phyloP scores from a whole-genome alignment of 2,797 vertebrate species.

The Poeciliopsis infans region DNA sequence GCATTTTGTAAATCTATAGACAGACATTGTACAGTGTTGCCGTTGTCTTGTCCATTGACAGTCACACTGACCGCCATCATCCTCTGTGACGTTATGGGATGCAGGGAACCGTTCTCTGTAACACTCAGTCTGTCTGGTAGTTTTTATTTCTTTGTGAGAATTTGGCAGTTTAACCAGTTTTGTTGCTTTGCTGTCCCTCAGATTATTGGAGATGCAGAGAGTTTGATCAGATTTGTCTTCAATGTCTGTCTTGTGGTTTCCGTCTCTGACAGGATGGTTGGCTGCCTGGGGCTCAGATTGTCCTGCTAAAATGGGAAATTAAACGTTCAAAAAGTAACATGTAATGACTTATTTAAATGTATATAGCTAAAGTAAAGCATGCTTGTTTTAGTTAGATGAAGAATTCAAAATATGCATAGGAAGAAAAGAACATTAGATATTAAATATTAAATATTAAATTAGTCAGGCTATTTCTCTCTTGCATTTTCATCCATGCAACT shows the following conservation, averaged over 20 bases:
- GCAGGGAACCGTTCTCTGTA: conserved; percentile 23
- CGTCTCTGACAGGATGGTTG: background rate
- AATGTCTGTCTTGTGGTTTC: background rate
- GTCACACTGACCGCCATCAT: background rate
- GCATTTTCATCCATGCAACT: no score
- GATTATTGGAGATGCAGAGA: background rate
- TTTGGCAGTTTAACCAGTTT: background rate
- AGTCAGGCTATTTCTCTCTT: no score
- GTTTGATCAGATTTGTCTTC: background rate
- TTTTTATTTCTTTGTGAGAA: background rate
- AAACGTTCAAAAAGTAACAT: no score
- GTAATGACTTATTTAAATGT: no score
- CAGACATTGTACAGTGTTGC: fast-evolving
- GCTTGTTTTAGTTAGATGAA: no score
- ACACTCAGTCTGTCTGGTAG: no score
- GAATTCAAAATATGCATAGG: no score
- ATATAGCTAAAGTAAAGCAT: background rate
- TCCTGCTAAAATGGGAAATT: background rate
- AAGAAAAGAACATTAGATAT: no score
- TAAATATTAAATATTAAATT: no score
- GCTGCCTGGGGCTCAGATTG: no score
- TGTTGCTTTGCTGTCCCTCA: background rate
- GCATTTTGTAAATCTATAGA: conserved; percentile 22
- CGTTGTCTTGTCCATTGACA: background rate
- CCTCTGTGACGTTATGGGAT: conserved; percentile 1